Evolutionary conservation across 2,113 vertebrate genomes (phyloP).

Genomic region (Syrrhaptes paradoxus): DNA sequence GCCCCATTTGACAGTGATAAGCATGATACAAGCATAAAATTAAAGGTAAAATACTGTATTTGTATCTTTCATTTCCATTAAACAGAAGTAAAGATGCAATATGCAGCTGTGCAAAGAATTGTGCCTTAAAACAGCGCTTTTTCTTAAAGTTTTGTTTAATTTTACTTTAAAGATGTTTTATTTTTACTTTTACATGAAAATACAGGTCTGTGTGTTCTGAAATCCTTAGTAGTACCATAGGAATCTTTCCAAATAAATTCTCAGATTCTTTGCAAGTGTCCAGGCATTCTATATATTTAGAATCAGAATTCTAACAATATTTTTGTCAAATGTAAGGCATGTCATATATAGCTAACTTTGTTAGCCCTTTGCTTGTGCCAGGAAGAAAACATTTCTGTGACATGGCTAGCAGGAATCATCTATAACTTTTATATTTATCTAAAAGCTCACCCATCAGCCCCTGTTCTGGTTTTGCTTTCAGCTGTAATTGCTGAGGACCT

Average conservation of each 20-base stretch:
- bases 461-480: not conserved
- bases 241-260: not conserved
- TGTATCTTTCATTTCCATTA: not conserved
- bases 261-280: not conserved
- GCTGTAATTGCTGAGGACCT: not conserved
- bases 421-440: not conserved
- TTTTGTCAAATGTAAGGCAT: not conserved
- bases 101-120: not conserved
- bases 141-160: not conserved
- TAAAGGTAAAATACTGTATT: not conserved
- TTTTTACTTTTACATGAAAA: not conserved
- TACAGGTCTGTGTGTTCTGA: not conserved
- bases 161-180: not conserved
- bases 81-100: not conserved
- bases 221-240: not conserved
- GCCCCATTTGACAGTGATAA: not conserved
- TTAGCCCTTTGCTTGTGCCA: not conserved
- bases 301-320: not conserved
- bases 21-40: not conserved
- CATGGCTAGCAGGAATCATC: not conserved
- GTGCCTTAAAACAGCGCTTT: not conserved
- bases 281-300: not conserved
- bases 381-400: not conserved
- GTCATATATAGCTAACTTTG: not conserved
- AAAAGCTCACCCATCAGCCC: not conserved